phyloP scores from a whole-genome alignment of 2,113 vertebrate species.

The Todiramphus saurophagus region DNA sequence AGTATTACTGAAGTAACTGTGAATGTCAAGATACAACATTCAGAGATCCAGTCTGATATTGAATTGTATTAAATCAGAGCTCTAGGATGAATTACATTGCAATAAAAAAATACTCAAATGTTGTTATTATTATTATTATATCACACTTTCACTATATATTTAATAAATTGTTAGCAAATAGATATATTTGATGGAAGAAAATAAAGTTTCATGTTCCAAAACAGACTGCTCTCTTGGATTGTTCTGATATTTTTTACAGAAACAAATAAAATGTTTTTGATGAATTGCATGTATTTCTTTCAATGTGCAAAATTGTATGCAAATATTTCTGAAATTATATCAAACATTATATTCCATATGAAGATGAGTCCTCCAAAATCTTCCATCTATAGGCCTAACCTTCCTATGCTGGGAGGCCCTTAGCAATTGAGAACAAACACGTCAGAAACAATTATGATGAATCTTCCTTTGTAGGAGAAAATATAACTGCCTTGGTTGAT shows the following conservation, averaged over 20 bases:
- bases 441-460: neutral
- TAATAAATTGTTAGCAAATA: neutral
- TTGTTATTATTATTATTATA: neutral
- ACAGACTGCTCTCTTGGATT: neutral
- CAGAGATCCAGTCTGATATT: neutral
- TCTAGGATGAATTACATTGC: neutral
- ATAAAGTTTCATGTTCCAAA: neutral
- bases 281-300: neutral
- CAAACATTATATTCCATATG: neutral
- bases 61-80: neutral
- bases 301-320: neutral
- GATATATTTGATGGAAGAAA: neutral
- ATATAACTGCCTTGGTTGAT: neutral
- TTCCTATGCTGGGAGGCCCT: neutral
- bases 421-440: neutral
- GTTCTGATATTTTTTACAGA: neutral
- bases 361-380: neutral
- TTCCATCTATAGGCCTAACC: neutral
- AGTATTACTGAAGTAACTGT: neutral
- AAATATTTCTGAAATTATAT: neutral
- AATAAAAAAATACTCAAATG: neutral
- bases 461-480: neutral
- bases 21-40: neutral
- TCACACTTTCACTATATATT: neutral
- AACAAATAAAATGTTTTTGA: neutral